A percentile compares a stretch with the other conserved stretches of the same genome.
Evolutionary conservation across 2,888 invertebrate species (phyloP).

Genomic region (Zhuqinia jingwanae): DNA sequence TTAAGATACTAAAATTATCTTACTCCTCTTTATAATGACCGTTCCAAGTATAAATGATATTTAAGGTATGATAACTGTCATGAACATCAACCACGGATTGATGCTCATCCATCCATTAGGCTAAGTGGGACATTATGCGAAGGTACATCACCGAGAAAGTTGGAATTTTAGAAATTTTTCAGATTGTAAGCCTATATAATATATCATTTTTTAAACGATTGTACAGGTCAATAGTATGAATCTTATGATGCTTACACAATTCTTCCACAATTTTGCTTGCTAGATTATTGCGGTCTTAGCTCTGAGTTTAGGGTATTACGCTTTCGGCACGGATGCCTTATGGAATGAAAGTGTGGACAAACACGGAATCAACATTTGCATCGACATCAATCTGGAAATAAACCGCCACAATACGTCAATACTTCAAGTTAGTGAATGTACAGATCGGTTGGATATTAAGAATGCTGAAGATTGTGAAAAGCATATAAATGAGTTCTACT

Average conservation of each 20-base stretch:
- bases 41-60: no score
- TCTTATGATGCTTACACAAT: no score
- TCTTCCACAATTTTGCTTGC: background rate
- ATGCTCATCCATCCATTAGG: background rate
- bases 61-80: no score
- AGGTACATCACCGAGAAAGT: conserved; percentile 54
- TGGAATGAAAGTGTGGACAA: background rate
- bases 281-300: background rate
- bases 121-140: conserved; percentile 48
- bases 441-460: conserved; percentile 3
- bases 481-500: background rate
- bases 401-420: background rate
- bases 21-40: no score
- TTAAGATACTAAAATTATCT: no score
- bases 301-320: conserved; percentile 19
- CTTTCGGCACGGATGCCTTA: background rate
- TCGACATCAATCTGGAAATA: background rate
- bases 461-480: background rate
- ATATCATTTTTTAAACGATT: no score
- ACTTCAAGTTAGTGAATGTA: background rate
- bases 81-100: no score
- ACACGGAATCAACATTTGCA: background rate
- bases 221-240: no score
- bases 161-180: conserved; percentile 60
- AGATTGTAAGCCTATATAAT: conserved; percentile 68